phyloP scores from a whole-genome alignment of 2,113 vertebrate species.

The Cyprinodon variegatus region DNA sequence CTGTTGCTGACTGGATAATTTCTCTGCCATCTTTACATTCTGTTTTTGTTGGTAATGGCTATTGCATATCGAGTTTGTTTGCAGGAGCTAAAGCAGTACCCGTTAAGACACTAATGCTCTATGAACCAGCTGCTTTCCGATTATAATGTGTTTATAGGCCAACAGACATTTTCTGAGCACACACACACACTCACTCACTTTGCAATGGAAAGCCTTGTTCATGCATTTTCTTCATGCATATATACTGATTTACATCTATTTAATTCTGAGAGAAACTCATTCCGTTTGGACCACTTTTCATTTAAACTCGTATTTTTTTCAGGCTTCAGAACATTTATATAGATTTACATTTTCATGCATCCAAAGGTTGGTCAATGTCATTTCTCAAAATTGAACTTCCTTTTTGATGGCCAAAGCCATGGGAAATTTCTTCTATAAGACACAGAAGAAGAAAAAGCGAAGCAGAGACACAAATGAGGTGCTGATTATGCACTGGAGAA shows the following conservation, averaged over 20 bases:
- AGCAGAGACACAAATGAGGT: slow-evolving; percentile 20
- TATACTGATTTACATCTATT: not conserved
- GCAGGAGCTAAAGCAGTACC: slow-evolving; percentile 44
- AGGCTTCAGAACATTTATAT: not conserved
- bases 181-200: slow-evolving; percentile 1
- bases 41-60: slow-evolving; percentile 20
- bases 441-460: not conserved
- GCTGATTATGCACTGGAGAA: slow-evolving; percentile 33
- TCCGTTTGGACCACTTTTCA: not conserved
- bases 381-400: not conserved
- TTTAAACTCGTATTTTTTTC: not conserved
- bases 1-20: slow-evolving; percentile 54
- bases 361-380: not conserved
- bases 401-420: slow-evolving; percentile 3
- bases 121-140: slow-evolving; percentile 34
- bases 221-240: not conserved
- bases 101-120: slow-evolving; percentile 58
- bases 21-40: slow-evolving; percentile 3
- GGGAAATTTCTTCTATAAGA: not conserved
- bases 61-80: slow-evolving; percentile 60
- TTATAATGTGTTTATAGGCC: slow-evolving; percentile 15
- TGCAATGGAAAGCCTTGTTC: not conserved
- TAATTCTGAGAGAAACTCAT: not conserved
- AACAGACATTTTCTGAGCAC: not conserved
- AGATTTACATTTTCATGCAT: not conserved